Evolutionary conservation across 2,797 vertebrate genomes (phyloP).

Genomic region (Esox lucius): DNA sequence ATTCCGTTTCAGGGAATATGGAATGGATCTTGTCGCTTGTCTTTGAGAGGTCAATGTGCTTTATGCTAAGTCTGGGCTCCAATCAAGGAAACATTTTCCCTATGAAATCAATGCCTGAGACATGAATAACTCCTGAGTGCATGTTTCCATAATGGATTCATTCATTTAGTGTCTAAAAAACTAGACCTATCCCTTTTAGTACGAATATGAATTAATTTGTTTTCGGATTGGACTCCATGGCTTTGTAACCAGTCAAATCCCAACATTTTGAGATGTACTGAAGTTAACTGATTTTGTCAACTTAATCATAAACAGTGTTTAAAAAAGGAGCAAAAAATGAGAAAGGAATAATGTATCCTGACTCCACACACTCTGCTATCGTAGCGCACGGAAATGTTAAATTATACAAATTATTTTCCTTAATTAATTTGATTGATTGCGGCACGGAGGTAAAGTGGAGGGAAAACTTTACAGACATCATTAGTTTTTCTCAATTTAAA

Average conservation of each 20-base stretch:
- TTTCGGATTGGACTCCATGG: neutral
- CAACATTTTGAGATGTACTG: neutral
- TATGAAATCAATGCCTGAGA: conserved; percentile 42
- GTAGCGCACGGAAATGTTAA: conserved; percentile 69
- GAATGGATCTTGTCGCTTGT: conserved; percentile 22
- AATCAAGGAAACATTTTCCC: conserved; percentile 25
- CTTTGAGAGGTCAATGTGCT: conserved; percentile 40
- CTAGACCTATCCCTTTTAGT: neutral
- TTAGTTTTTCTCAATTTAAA: conserved; percentile 99
- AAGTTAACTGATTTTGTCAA: neutral
- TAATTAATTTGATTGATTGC: conserved; percentile 99
- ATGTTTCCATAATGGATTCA: conserved; percentile 38
- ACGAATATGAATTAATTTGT: neutral
- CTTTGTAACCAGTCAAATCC: neutral
- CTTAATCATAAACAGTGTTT: neutral
- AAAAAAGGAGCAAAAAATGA: conserved; percentile 13
- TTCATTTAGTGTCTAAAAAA: conserved; percentile 9
- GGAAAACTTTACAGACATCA: conserved; percentile 99
- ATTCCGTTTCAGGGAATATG: conserved; percentile 31
- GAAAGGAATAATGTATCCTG: conserved; percentile 55
- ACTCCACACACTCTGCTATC: neutral
- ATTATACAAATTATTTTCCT: conserved; percentile 83
- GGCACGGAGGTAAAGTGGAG: conserved; percentile 91
- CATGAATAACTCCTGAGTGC: conserved; percentile 19
- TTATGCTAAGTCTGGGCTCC: conserved; percentile 40